Evolutionary conservation across 1,140 invertebrate genomes (phyloP).

Genomic region (Drosophila gunungcola): DNA sequence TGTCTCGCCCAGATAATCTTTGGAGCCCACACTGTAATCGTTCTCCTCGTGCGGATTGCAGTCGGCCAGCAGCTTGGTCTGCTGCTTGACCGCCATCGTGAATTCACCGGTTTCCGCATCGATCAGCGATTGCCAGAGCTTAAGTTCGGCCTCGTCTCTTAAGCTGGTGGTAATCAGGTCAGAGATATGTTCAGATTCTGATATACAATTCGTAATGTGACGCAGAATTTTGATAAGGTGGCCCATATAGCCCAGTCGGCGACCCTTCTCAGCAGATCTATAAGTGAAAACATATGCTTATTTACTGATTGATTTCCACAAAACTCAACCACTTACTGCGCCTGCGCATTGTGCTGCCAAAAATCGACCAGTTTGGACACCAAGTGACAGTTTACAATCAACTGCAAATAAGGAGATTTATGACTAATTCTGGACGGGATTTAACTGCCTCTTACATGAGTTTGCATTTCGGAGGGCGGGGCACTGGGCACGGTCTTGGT

Average conservation of each 20-base stretch:
- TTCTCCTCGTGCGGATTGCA: constrained; percentile 77
- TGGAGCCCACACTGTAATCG: constrained; percentile 58
- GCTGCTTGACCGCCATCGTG: constrained; percentile 63
- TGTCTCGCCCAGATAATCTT: constrained; percentile 61
- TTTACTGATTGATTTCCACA: accelerated
- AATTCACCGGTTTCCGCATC: constrained; percentile 76
- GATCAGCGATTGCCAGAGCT: constrained; percentile 73
- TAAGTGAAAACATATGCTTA: constrained; percentile 40
- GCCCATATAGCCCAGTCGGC: constrained; percentile 90
- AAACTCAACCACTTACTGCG: constrained; percentile 85
- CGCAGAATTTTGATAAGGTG: constrained; percentile 89
- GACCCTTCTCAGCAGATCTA: constrained; percentile 80
- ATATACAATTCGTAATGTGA: constrained; percentile 76
- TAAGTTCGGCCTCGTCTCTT: constrained; percentile 58
- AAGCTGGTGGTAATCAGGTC: constrained; percentile 74
- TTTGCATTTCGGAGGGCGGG: constrained; percentile 78
- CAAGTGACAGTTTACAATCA: constrained; percentile 89
- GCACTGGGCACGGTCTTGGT: constrained; percentile 52
- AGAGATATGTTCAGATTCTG: constrained; percentile 82
- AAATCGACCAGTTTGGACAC: constrained; percentile 88
- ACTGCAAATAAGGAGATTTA: constrained; percentile 84
- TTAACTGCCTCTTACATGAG: constrained; percentile 58
- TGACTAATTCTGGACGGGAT: not conserved
- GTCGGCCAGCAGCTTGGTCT: constrained; percentile 73
- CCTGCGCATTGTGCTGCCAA: constrained; percentile 88